Evolutionary conservation across 2,797 vertebrate genomes (phyloP).

Genomic region (Tapera naevia): DNA sequence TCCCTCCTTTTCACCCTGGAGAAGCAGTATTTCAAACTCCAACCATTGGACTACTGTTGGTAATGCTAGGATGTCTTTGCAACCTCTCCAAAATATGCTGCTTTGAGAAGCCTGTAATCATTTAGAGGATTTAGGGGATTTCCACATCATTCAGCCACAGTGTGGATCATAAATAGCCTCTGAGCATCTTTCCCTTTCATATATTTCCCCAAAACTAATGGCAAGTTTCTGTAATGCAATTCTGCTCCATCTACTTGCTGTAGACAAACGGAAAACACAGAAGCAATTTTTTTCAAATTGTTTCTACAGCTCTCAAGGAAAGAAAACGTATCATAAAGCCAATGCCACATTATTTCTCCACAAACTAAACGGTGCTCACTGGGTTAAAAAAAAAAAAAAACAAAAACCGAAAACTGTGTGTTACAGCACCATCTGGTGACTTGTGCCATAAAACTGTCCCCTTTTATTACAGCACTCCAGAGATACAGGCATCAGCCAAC

Average conservation of each 20-base stretch:
- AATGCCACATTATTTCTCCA: not conserved
- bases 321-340: not conserved
- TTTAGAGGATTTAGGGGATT: not conserved
- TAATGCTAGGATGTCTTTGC: not conserved
- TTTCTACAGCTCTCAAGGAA: not conserved
- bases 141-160: not conserved
- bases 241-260: not conserved
- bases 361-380: not conserved
- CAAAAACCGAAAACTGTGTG: not conserved
- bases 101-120: not conserved
- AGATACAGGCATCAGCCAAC: not conserved
- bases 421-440: constrained; percentile 66
- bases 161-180: not conserved
- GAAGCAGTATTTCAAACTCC: not conserved
- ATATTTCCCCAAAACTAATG: not conserved
- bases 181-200: not conserved
- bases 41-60: not conserved
- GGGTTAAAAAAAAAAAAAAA: not conserved
- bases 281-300: not conserved
- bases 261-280: not conserved
- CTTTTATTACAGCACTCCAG: not conserved
- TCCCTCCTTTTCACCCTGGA: not conserved
- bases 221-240: not conserved
- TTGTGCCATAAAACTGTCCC: not conserved
- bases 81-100: not conserved